phyloP scores from a whole-genome alignment of 2,888 invertebrate genomes.

The Archaeoteleia sp. region DNA sequence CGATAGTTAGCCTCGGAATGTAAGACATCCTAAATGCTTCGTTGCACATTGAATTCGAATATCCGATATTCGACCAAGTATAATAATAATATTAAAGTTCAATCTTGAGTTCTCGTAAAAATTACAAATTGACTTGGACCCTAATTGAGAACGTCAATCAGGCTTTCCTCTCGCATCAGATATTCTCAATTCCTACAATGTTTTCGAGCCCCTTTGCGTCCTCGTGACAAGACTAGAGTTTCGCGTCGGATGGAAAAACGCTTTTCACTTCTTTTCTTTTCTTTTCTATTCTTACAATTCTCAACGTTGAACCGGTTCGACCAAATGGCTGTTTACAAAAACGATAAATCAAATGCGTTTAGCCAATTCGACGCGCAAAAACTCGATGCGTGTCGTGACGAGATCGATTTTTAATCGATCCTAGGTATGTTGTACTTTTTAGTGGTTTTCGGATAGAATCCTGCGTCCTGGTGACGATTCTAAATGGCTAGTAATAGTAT shows the following conservation, averaged over 20 bases:
- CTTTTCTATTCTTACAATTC: background rate
- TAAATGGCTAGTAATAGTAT: conserved; percentile 64
- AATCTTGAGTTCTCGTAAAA: no score
- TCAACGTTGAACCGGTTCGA: background rate
- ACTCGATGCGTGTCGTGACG: conserved; percentile 16
- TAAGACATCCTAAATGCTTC: no score
- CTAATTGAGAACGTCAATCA: no score
- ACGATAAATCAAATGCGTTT: background rate
- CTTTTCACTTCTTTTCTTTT: conserved; percentile 2
- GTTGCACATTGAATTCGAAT: no score
- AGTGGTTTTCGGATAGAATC: conserved; percentile 41
- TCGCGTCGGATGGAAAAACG: conserved; percentile 17
- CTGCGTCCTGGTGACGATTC: conserved; percentile 50
- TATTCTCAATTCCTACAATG: background rate
- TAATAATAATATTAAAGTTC: no score
- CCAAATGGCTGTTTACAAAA: background rate
- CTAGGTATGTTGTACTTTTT: conserved; percentile 41
- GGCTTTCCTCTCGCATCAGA: no score
- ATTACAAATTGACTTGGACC: no score
- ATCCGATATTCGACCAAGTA: no score
- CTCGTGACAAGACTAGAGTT: conserved; percentile 26
- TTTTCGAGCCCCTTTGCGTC: background rate
- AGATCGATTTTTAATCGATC: conserved; percentile 21
- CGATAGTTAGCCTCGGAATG: no score
- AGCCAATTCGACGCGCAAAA: conserved; percentile 19